phyloP scores from a whole-genome alignment of 2,113 vertebrate species.

The Anser brachyrhynchus region DNA sequence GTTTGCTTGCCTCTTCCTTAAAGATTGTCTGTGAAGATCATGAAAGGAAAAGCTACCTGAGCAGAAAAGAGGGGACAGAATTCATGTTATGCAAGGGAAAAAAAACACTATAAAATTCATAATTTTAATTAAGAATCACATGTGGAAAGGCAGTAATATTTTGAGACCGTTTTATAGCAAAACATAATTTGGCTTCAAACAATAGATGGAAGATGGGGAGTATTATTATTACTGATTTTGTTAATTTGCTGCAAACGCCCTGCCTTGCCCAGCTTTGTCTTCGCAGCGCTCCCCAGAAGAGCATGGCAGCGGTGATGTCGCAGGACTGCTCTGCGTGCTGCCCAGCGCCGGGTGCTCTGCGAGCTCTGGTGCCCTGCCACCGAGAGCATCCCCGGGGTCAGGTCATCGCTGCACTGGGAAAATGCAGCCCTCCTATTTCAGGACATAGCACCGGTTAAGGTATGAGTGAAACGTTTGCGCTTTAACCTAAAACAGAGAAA shows the following conservation, averaged over 20 bases:
- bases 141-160: slow-evolving; percentile 20
- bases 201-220: not conserved
- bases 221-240: slow-evolving; percentile 38
- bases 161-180: slow-evolving; percentile 46
- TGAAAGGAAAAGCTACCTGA: slow-evolving; percentile 52
- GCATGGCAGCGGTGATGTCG: fast-evolving
- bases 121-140: slow-evolving; percentile 68
- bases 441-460: not conserved
- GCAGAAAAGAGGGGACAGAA: slow-evolving; percentile 32
- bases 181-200: slow-evolving; percentile 59
- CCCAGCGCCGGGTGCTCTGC: fast-evolving
- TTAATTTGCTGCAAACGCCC: slow-evolving; percentile 44
- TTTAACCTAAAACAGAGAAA: not conserved
- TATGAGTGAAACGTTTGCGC: not conserved
- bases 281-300: not conserved
- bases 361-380: not conserved
- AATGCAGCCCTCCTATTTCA: not conserved
- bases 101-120: slow-evolving; percentile 32
- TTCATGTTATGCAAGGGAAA: not conserved
- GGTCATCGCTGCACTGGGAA: not conserved
- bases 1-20: slow-evolving; percentile 39
- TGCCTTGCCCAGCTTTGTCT: not conserved
- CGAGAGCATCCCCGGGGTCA: fast-evolving
- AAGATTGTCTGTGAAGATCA: slow-evolving; percentile 19
- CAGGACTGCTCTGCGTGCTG: not conserved